Evolutionary conservation across 2,888 invertebrate species (phyloP), one percentile per base, ranked within the genome.

Genomic region (Heliconius aoede): DNA sequence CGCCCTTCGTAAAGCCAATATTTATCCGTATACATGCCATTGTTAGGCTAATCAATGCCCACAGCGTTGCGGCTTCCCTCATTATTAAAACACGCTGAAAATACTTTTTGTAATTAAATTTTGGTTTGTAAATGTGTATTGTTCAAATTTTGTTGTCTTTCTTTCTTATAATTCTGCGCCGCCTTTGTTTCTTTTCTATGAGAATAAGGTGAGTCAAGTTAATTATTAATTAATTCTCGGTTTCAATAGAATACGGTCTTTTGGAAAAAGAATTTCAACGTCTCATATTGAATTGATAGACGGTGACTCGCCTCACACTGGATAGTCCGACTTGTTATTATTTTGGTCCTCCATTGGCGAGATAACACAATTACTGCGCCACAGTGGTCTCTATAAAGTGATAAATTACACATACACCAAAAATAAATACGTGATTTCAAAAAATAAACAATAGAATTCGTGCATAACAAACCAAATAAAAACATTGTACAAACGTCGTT

Each of bases 11-110:
- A 68, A 74, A 68, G 24, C 68, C n/a, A 60, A 68, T 61, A 61
- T 60, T 68, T 74, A 68, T 61, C 30, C 46, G 28, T 28, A 21
- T 26, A 65, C 32, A 26, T n/a, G 58, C 32, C 74, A 51, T 74
- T 74, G 69, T 74, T 69, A 67, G 30, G 61, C 69, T 74, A 74
- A 74, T 74, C 74, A 74, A 69, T 74, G 74, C 60, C 69, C 67
- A 69, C 74, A 74, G 40, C 40, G 67, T 46, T 40, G 67, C 61
- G 74, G 74, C 61, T 69, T 74, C 67, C 24, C 61, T 69, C 69
- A 18, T 74, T 69, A 74, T 74, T 69, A 69, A 74, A 74, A 51
- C 36, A 58, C 58, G 60, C 46, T 32, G 30, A 61, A 74, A 68
- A 69, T 69, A 58, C 61, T 69, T 74, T 74, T 74, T 26, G 46